Evolutionary conservation across 2,888 invertebrate species (phyloP), one percentile per base, ranked within the genome.

Genomic region (Boloria selene): DNA sequence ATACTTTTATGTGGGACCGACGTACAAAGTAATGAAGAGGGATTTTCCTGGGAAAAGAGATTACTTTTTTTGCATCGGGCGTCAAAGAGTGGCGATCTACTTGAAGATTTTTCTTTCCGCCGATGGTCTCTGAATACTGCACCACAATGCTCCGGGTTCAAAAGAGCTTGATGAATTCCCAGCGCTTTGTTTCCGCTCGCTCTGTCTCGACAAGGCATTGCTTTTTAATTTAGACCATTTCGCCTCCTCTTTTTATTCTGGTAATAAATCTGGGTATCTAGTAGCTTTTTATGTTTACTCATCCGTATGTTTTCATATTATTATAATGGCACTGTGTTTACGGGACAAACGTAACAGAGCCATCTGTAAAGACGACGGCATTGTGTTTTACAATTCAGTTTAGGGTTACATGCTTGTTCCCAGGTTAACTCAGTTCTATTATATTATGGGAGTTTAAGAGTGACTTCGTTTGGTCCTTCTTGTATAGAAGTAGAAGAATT

Each of bases 171-270:
- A 91, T 91, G 90, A 91, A 90, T 90, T 85, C 84, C 80, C 82
- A 82, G 81, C 78, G 82, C 90, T 90, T 91, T 90, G 91, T 91
- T 90, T 90, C 87, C 85, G 83, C 86, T 82, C 83, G 87, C 85
- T 89, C 87, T 84, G 83, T 81, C 86, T 82, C 87, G 83, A 85
- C 86, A 84, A 87, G 87, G 87, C 90, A 90, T 90, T 85, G 88
- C 90, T 88, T 90, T 90, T 90, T 90, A 88, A 91, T 90, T 90
- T 88, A 84, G 88, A 87, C 86, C 86, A 89, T 88, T 88, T 86
- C 81, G 83, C 83, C 74, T 85, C 78, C 79, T 79, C 80, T 83
- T 86, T 89, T 87, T 86, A 84, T 85, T 86, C 82, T 79, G 78
- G 81, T 86, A 81, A 86, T 87, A 86, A 88, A 88, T 88, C 85